These are phyloP conservation scores for Acyrthosiphon pisum DNA, from an alignment of 1,140 invertebrate genomes.

Conservation along the genomic window DNA sequence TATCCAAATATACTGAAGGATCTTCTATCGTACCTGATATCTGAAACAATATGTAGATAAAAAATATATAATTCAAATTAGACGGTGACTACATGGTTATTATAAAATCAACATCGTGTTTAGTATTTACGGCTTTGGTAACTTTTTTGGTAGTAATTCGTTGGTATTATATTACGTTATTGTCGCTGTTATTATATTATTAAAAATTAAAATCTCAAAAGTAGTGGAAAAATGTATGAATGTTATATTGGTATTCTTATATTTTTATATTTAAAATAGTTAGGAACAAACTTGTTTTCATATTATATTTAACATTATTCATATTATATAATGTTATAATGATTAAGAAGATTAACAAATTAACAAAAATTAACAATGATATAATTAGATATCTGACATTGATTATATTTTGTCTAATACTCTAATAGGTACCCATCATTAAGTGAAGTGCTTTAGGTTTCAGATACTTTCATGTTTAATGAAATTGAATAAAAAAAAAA, in stretches of 20 bases:
- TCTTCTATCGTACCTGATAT: constrained; percentile 90
- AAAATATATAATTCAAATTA: background rate
- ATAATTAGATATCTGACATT: background rate
- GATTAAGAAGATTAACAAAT: too few species aligned
- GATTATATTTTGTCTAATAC: background rate
- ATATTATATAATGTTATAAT: too few species aligned
- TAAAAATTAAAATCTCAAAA: background rate
- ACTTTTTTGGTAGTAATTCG: background rate
- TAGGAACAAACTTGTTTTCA: too few species aligned
- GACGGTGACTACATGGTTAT: background rate
- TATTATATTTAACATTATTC: too few species aligned
- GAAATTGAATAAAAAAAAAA: too few species aligned
- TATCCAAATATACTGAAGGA: constrained; percentile 78
- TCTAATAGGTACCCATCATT: background rate
- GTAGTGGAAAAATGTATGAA: background rate
- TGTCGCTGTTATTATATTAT: too few species aligned
- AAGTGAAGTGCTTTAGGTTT: background rate
- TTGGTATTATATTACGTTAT: too few species aligned
- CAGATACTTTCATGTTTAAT: too few species aligned
- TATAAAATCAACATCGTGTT: background rate
- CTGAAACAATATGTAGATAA: constrained; percentile 63
- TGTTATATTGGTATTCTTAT: background rate
- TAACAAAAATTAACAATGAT: too few species aligned
- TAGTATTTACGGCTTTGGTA: background rate
- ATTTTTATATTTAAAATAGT: background rate